Conservation (phyloP, 2,113 vertebrate genomes). For the Rhinoptilus africanus region DNA sequence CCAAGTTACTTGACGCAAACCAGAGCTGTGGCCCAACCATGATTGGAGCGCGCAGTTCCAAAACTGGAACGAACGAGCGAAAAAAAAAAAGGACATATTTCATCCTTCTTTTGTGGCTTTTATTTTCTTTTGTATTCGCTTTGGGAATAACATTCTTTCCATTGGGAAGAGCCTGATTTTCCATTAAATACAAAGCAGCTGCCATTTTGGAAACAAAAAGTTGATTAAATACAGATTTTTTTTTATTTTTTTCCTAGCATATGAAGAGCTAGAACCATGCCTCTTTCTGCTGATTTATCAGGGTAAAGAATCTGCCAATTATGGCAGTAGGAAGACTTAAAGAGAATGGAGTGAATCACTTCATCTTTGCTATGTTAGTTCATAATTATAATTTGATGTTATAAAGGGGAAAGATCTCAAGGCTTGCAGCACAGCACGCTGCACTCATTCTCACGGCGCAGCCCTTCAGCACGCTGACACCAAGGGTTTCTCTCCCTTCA, state of each 20-base stretch:
- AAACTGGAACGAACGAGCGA: not conserved
- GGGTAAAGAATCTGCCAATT: not conserved
- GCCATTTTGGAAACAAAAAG: constrained; percentile 68
- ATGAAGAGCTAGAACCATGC: not conserved
- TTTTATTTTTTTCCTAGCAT: not conserved
- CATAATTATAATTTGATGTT: not conserved
- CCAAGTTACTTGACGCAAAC: not conserved
- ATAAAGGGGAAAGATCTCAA: not conserved
- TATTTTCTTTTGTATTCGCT: constrained; percentile 50
- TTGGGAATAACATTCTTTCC: constrained; percentile 69
- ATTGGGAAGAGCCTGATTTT: constrained; percentile 62
- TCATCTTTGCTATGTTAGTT: not conserved
- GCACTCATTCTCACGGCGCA: rapidly evolving
- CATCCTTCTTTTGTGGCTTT: constrained; percentile 54
- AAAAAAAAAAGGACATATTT: not conserved
- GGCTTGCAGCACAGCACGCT: not conserved
- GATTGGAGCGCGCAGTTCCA: not conserved
- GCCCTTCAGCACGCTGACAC: rapidly evolving
- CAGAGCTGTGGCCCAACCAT: not conserved
- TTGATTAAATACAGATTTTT: constrained; percentile 44
- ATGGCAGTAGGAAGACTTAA: not conserved
- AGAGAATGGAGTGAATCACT: not conserved
- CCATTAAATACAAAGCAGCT: constrained; percentile 70
- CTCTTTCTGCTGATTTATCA: constrained; percentile 26
- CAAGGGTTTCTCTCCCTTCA: not conserved